A percentile compares a stretch with the other conserved stretches of the same genome.
Evolutionary conservation across 2,797 vertebrate genomes (phyloP).

Genomic region (Coracias cyanogaster): DNA sequence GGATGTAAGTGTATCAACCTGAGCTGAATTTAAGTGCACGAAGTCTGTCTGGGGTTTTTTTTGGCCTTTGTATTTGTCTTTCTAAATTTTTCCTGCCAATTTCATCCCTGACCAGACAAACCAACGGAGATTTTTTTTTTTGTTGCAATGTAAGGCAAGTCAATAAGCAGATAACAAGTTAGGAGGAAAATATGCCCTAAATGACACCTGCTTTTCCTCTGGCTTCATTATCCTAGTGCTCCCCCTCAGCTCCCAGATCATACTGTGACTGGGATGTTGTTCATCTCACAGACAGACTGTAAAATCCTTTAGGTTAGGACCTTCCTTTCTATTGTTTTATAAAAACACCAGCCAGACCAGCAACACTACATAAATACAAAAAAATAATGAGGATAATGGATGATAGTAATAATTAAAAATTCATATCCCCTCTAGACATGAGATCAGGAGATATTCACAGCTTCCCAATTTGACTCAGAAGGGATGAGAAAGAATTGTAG

Average conservation of each 20-base stretch:
- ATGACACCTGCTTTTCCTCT: neutral
- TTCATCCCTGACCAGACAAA: neutral
- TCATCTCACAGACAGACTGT: neutral
- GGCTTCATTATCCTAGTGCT: neutral
- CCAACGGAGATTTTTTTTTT: neutral
- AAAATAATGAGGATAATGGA: conserved; percentile 23
- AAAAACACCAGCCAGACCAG: neutral
- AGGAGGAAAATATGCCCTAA: neutral
- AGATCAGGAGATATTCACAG: neutral
- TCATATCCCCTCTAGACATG: neutral
- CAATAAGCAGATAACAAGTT: neutral
- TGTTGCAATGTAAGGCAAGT: neutral
- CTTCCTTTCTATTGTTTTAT: neutral
- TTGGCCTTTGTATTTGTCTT: neutral
- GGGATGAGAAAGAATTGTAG: neutral
- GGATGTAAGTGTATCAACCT: neutral
- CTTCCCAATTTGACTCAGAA: neutral
- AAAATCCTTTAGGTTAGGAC: conserved; percentile 13
- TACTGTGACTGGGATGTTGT: neutral
- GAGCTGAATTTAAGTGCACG: neutral
- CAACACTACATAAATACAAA: neutral
- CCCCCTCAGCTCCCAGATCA: neutral
- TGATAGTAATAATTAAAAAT: conserved; percentile 29
- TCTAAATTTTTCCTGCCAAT: neutral
- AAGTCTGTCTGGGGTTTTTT: neutral